phyloP scores from a whole-genome alignment of 1,140 invertebrate genomes.

The Eupristina koningsbergeri region DNA sequence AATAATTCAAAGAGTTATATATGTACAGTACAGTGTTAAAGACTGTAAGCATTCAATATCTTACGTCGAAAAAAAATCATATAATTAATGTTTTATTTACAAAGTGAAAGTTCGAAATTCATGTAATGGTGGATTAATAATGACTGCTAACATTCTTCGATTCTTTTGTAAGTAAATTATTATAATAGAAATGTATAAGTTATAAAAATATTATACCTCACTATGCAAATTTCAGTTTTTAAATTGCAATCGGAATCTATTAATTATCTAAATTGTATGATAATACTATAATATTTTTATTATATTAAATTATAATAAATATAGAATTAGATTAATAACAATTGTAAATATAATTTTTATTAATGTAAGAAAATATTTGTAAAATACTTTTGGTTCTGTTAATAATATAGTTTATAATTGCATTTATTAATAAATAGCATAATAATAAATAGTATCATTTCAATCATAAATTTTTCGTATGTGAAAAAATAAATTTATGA shows the following conservation, averaged over 20 bases:
- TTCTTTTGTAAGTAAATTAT: conserved; percentile 64
- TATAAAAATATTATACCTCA: conserved; percentile 46
- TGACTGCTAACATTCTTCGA: conserved; percentile 57
- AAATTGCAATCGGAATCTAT: conserved; percentile 22
- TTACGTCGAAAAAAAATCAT: conserved; percentile 6
- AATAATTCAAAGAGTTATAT: background rate
- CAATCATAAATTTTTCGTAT: too few relatives aligned
- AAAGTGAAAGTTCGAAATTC: background rate
- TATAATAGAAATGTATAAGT: conserved; percentile 16
- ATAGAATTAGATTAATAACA: conserved; percentile 8
- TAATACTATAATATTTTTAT: conserved; percentile 38
- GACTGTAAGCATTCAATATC: background rate
- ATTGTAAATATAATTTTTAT: conserved; percentile 42
- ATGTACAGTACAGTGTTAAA: too few relatives aligned
- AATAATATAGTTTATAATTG: too few relatives aligned
- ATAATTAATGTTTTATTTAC: conserved; percentile 30
- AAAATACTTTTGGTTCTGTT: too few relatives aligned
- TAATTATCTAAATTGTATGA: conserved; percentile 34
- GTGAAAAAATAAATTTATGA: too few relatives aligned
- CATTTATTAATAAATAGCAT: too few relatives aligned
- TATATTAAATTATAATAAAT: conserved; percentile 4
- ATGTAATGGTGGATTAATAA: conserved; percentile 24
- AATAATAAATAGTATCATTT: too few relatives aligned
- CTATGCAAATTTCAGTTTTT: conserved; percentile 20
- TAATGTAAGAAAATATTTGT: background rate